Percentiles rank a stretch among this genome's conserved stretches.
Evolutionary conservation across 2,113 vertebrate species (phyloP).

Genomic region (Regulus satrapa): DNA sequence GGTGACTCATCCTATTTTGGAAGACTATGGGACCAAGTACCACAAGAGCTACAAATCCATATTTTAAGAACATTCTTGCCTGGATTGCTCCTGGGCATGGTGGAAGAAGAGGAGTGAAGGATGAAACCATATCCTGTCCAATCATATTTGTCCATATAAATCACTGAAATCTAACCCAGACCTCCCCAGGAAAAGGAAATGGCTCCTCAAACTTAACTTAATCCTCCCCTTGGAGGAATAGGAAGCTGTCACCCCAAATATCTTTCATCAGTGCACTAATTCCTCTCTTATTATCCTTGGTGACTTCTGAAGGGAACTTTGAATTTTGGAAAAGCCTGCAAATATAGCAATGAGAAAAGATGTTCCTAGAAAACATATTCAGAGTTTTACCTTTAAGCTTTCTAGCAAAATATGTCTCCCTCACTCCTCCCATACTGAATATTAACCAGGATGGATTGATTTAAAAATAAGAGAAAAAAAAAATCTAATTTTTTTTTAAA

Average conservation of each 20-base stretch:
- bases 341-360: background rate
- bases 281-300: background rate
- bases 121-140: background rate
- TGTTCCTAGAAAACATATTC: background rate
- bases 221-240: background rate
- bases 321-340: background rate
- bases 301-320: background rate
- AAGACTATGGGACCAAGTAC: background rate
- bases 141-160: background rate
- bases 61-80: background rate
- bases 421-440: background rate
- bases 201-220: background rate
- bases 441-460: background rate
- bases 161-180: background rate
- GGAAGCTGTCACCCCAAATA: background rate
- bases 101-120: background rate
- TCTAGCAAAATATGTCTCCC: background rate
- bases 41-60: background rate
- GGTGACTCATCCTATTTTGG: background rate
- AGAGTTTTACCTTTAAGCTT: background rate
- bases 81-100: background rate
- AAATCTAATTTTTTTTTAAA: too few relatives aligned
- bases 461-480: background rate
- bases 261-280: background rate
- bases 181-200: background rate